Percentiles rank a stretch among this genome's conserved stretches.
phyloP scores from a whole-genome alignment of 2,797 vertebrate genomes.

The Periparus ater region DNA sequence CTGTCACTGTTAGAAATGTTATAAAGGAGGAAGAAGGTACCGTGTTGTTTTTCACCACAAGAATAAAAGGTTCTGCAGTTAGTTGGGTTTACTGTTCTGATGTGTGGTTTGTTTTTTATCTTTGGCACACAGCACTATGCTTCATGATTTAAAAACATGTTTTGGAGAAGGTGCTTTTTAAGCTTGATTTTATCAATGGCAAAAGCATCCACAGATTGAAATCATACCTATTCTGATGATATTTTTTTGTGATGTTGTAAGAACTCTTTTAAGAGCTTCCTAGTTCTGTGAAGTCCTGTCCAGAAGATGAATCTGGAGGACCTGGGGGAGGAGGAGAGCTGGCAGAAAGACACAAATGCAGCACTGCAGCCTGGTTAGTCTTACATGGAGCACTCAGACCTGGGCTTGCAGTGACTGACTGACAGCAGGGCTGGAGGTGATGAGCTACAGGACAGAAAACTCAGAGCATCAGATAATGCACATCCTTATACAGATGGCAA shows the following conservation, averaged over 20 bases:
- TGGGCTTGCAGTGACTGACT: background rate
- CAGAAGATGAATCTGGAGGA: background rate
- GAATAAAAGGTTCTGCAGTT: background rate
- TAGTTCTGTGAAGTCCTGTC: background rate
- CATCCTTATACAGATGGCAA: background rate
- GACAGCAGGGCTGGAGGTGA: background rate
- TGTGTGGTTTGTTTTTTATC: background rate
- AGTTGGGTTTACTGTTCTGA: background rate
- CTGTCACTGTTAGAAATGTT: background rate
- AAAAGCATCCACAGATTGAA: background rate
- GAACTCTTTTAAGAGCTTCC: background rate
- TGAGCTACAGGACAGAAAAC: background rate
- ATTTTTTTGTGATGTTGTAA: background rate
- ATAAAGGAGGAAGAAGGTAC: background rate
- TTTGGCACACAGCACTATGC: background rate
- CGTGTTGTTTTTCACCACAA: background rate
- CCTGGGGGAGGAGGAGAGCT: background rate
- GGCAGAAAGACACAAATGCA: fast-evolving
- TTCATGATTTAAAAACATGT: background rate
- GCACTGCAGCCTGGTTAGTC: background rate
- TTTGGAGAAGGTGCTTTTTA: background rate
- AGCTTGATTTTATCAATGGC: background rate
- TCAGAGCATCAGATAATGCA: background rate
- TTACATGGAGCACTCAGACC: background rate
- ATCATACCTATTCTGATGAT: background rate